Evolutionary conservation across 2,888 invertebrate genomes (phyloP), one percentile per base, ranked within the genome.

Genomic region (Malacosoma neustria): DNA sequence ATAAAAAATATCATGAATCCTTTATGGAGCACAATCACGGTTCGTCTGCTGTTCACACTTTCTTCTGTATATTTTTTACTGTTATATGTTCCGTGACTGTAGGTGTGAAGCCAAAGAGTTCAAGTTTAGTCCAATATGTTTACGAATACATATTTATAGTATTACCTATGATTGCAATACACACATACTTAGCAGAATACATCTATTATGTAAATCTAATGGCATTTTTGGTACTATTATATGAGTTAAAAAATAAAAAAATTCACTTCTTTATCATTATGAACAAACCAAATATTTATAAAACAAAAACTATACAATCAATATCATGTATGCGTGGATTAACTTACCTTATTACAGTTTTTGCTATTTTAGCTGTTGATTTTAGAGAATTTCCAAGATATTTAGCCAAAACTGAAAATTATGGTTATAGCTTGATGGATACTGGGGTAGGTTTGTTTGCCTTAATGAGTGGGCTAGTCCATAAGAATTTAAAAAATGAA

Each of bases 351-450:
- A 87, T 93, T 33, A 94, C 96, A 3, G 89, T 89, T 0, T 85
- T 95, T 37, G 93, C 93, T 46, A 98, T 99, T 49, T 79, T 99
- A 40, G 99, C 96, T 1, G 97, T 99, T 0, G 99, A 99, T 74
- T 99, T 99, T 65, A 81, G 81, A 33, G 84, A 92, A 35, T 99
- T 97, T 67, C 98, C 98, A 0, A 79, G 93, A 33, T 81, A 90
- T 51, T 93, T 95, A 69, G 93, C 94, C 0, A 99, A 99, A 79
- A 96, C 96, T 0, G 93, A 94, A 61, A 88, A 74, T 0, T 95
- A 88, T 79, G 98, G 98, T 0, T 93, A 90, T 54, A 92, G 95
- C 63, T 69, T 97, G 14, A 99, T 99, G 99, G 99, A 99, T 65
- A 89, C 93, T 6, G 99, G 99, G 6, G 98, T 98, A 3, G 98